phyloP scores from a whole-genome alignment of 2,113 vertebrate genomes.

The Rhinogobius similis region DNA sequence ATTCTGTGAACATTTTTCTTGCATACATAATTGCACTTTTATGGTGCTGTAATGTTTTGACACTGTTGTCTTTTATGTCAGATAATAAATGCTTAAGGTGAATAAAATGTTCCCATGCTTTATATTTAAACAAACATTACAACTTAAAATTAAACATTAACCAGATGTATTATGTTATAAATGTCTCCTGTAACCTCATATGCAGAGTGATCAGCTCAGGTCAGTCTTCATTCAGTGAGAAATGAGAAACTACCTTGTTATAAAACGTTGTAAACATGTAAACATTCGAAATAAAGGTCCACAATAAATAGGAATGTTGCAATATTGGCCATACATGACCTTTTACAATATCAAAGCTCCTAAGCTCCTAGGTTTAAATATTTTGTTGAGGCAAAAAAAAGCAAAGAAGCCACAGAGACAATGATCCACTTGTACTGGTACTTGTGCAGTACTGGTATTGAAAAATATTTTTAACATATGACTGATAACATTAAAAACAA shows the following conservation, averaged over 20 bases:
- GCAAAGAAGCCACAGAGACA: no score
- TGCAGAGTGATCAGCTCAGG: slow-evolving; percentile 2
- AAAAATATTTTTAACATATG: no score
- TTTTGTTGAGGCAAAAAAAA: no score
- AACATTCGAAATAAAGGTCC: no score
- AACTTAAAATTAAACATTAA: no score
- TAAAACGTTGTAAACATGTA: no score
- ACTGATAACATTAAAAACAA: no score
- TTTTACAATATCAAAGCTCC: not conserved
- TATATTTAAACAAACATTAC: not conserved
- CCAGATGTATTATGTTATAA: no score
- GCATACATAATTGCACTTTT: not conserved
- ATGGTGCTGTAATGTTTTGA: not conserved
- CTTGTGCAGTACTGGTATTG: no score
- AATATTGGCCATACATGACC: no score
- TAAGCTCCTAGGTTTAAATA: not conserved
- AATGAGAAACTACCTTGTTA: no score
- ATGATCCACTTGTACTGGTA: no score
- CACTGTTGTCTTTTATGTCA: not conserved
- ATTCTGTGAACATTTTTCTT: not conserved
- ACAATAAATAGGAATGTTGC: not conserved
- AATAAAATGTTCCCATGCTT: not conserved
- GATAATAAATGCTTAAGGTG: not conserved
- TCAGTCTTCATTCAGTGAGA: slow-evolving; percentile 7
- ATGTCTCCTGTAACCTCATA: not conserved